These are phyloP conservation scores for Agriopis marginaria DNA, from an alignment of 2,888 invertebrate species.

Conservation along the genomic window DNA sequence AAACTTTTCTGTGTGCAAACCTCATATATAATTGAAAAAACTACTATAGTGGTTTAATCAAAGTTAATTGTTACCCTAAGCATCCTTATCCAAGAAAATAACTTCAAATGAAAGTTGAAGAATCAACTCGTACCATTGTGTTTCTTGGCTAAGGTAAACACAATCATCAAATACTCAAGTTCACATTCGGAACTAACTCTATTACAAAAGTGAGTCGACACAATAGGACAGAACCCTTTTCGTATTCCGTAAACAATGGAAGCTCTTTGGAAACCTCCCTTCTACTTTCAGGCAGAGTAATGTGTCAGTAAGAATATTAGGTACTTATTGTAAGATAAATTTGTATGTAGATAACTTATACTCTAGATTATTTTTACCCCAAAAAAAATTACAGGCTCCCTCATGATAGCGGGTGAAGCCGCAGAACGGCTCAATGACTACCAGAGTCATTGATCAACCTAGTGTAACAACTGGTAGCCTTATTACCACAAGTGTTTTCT, in stretches of 20 bases:
- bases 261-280: conserved; percentile 44
- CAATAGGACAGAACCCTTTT: conserved; percentile 60
- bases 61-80: not conserved
- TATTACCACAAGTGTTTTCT: too few relatives aligned
- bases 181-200: conserved; percentile 50
- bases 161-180: conserved; percentile 49
- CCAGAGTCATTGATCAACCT: too few relatives aligned
- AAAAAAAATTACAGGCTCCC: too few relatives aligned
- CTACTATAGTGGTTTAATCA: not conserved
- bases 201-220: conserved; percentile 46
- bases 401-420: too few relatives aligned
- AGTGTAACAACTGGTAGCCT: too few relatives aligned
- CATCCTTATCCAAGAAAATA: not conserved
- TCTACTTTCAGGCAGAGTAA: conserved; percentile 21
- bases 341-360: too few relatives aligned
- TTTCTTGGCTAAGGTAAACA: conserved; percentile 44
- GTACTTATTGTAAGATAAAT: not conserved
- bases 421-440: too few relatives aligned
- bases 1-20: too few relatives aligned
- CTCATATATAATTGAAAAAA: too few relatives aligned
- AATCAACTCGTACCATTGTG: conserved; percentile 28
- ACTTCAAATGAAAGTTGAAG: conserved; percentile 21
- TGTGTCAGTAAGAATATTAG: conserved; percentile 8
- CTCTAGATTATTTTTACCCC: too few relatives aligned
- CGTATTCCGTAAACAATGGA: conserved; percentile 55